Conservation (phyloP, 2,797 vertebrate genomes). For the Halcyon leucocephala region DNA sequence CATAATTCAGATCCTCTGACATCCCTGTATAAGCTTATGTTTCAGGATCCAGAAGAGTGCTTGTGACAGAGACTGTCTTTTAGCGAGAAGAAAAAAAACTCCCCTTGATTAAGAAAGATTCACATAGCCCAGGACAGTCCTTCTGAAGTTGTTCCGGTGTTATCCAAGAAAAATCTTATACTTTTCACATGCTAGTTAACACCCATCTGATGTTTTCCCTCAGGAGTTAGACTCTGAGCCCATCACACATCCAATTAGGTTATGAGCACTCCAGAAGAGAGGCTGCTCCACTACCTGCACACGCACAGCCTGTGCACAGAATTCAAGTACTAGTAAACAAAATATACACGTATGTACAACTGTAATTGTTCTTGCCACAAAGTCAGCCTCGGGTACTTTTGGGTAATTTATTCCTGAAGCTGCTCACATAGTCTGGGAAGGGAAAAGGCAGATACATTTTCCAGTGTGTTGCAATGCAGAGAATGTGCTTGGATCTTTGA, state of each 20-base stretch:
- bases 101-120: not conserved
- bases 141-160: not conserved
- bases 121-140: not conserved
- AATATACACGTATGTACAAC: not conserved
- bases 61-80: not conserved
- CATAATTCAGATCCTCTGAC: constrained; percentile 9
- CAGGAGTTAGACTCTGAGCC: not conserved
- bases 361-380: not conserved
- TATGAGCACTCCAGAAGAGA: not conserved
- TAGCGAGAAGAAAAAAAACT: not conserved
- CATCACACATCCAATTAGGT: not conserved
- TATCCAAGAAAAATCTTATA: not conserved
- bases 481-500: not conserved
- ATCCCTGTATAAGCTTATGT: not conserved
- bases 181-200: not conserved
- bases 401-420: not conserved
- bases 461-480: not conserved
- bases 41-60: not conserved
- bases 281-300: not conserved
- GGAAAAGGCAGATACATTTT: not conserved
- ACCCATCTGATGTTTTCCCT: not conserved
- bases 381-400: not conserved
- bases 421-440: not conserved
- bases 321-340: not conserved
- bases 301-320: not conserved